Evolutionary conservation across 2,888 invertebrate genomes (phyloP).

Genomic region (Phortica okadai): DNA sequence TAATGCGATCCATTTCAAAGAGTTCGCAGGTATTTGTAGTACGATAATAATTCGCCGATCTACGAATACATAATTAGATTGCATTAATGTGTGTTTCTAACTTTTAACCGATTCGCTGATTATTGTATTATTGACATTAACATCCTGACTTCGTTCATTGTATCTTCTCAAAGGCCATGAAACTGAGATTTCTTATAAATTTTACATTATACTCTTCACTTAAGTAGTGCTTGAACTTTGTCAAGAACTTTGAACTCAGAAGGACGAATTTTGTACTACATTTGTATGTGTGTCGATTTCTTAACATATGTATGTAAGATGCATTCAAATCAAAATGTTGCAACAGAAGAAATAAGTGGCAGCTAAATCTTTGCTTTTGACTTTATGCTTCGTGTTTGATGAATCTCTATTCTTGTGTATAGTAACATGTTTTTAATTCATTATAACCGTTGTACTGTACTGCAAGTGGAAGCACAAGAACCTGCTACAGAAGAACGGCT

Average conservation of each 20-base stretch:
- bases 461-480: conserved; percentile 9
- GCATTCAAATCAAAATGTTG: conserved; percentile 11
- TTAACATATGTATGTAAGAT: neutral
- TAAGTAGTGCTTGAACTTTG: too few relatives aligned
- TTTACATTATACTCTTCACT: too few relatives aligned
- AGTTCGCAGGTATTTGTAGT: conserved; percentile 90
- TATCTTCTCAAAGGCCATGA: too few relatives aligned
- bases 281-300: neutral
- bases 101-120: conserved; percentile 4
- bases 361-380: conserved; percentile 14
- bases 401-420: conserved; percentile 31
- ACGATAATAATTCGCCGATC: conserved; percentile 93
- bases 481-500: neutral
- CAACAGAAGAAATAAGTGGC: neutral
- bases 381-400: neutral
- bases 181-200: too few relatives aligned
- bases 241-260: too few relatives aligned
- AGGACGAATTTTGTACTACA: too few relatives aligned
- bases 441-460: conserved; percentile 44
- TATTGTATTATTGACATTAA: too few relatives aligned
- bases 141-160: too few relatives aligned
- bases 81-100: neutral
- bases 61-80: conserved; percentile 74
- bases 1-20: conserved; percentile 94
- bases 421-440: conserved; percentile 51